Base-by-base conservation (phyloP, 2,113 vertebrate genomes). In the Tautogolabrus adspersus region DNA sequence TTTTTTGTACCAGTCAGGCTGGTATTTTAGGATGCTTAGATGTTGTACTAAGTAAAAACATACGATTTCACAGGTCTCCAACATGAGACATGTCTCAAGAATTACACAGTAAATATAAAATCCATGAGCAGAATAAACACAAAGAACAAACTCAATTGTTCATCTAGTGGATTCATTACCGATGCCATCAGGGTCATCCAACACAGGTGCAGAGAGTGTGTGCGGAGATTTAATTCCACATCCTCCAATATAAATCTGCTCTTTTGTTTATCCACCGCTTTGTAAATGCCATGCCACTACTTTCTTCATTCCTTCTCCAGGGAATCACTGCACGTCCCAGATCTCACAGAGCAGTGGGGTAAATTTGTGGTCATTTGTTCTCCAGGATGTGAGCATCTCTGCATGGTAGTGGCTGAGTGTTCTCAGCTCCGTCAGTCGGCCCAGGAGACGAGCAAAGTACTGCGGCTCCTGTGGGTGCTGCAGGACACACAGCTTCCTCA, bases 281-380 rank as follows among this genome's bases (percentile, higher is more conserved):
- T 47, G 46, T 47, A 68, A 51, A 54, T 58, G 21, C 15, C 23
- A 15, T 22, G 5, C 8, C n/a, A 19, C 21, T 1, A 0, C 22
- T 42, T 22, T 42, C 55, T 40, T 38, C 38, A 1, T 47, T 58
- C 23, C 34, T 4, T 34, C 30, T 34, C 30, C 30, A 34, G 30
- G 30, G 23, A 1, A 13, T 95, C 91, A 99, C 93, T 99, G 96
- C 34, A 99, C 97, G 12, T 99, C 98, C 98, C 98, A 99, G 94
- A 99, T 96, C 90, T 99, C 98, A 78, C 98, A 99, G 81, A 99
- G 97, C 37, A 99, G 95, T 0, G 98, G 98, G 22, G 97, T 99
- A 81, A 99, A 98, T 88, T 99, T 99, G 88, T 97, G 97, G 79
- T 99, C 96, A 0, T 96, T 97, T 62, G 94, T 95, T 63, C 96